Evolutionary conservation across 2,797 vertebrate species (phyloP), one percentile per base, ranked within the genome.

Genomic region (Ibycter americanus): DNA sequence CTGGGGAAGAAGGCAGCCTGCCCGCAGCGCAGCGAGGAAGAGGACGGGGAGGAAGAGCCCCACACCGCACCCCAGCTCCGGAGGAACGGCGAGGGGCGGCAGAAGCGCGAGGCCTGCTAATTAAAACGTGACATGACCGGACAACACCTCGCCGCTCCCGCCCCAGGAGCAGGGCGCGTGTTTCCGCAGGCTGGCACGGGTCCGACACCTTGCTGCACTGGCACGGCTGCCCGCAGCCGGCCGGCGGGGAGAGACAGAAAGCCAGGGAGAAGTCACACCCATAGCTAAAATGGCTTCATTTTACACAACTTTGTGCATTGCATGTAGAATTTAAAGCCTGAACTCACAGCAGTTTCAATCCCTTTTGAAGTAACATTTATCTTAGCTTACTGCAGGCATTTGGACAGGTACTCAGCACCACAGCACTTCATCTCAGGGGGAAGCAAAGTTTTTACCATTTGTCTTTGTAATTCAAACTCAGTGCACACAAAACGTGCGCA

Each of bases 381-480:
- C 59, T 84, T 47, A 4, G 32, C 27, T 76, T 85, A 82, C 93
- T 51, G 63, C 38, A 73, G 58, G 74, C 32, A 32, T 67, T 63
- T 72, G 42, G 66, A 38, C 7, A 31, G 74, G 74, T 44, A 16
- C 91, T 89, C 71, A 58, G 87, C 70, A 91, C 68, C 56, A 58
- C 58, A 55, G 31, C 40, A 70, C 65, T 91, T 67, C 6, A 38
- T 66, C 38, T 62, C 91, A 55, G 86, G 5, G 17, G 84, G 79
- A 87, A 91, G 58, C 42, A n/a, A 94, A 77, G 34, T 63, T 94
- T 85, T 93, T 40, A 62, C 66, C 42, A 54, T 94, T 95, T 80
- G 40, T 92, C 81, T 93, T 52, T 81, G 34, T 66, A 92, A 87
- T 55, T 79, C 86, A 87, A 74, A 86, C 72, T 89, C 32, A 11